A percentile compares a stretch with the other conserved stretches of the same genome.
Evolutionary conservation across 1,140 invertebrate species (phyloP).

Genomic region (Drosophila sechellia): DNA sequence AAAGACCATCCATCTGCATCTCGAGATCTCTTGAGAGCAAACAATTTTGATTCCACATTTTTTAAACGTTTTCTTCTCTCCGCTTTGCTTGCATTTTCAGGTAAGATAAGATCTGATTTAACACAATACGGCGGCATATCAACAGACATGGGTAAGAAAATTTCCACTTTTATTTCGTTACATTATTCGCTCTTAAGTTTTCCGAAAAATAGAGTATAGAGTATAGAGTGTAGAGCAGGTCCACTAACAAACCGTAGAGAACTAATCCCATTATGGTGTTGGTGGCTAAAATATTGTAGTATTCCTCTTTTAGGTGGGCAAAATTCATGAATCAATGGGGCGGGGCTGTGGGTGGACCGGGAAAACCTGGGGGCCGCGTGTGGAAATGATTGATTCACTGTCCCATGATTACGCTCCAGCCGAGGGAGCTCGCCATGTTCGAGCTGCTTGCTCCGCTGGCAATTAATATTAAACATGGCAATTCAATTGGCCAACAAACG

Average conservation of each 20-base stretch:
- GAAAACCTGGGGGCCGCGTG: conserved; percentile 57
- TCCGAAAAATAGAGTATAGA: conserved; percentile 25
- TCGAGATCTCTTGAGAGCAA: conserved; percentile 38
- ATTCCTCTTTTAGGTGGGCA: conserved; percentile 9
- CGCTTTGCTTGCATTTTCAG: conserved; percentile 70
- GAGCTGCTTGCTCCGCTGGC: conserved; percentile 35
- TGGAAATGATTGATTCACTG: conserved; percentile 73
- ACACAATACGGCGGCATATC: conserved; percentile 85
- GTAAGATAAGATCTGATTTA: conserved; percentile 85
- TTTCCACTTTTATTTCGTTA: conserved; percentile 78
- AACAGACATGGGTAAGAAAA: conserved; percentile 84
- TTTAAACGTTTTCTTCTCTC: conserved; percentile 75
- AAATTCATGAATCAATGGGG: conserved; percentile 30
- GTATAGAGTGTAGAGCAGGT: conserved; percentile 14
- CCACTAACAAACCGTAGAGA: conserved; percentile 36
- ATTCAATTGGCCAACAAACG: conserved; percentile 52
- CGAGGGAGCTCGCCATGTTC: conserved; percentile 50
- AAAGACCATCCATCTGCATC: conserved; percentile 18
- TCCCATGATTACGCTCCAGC: conserved; percentile 55
- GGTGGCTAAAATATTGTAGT: conserved; percentile 38
- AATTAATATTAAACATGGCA: conserved; percentile 75
- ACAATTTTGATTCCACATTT: conserved; percentile 70
- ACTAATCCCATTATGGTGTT: conserved; percentile 23
- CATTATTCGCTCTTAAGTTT: conserved; percentile 48
- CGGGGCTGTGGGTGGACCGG: conserved; percentile 43